Evolutionary conservation across 2,113 vertebrate species (phyloP).

Genomic region (Butorides virescens): DNA sequence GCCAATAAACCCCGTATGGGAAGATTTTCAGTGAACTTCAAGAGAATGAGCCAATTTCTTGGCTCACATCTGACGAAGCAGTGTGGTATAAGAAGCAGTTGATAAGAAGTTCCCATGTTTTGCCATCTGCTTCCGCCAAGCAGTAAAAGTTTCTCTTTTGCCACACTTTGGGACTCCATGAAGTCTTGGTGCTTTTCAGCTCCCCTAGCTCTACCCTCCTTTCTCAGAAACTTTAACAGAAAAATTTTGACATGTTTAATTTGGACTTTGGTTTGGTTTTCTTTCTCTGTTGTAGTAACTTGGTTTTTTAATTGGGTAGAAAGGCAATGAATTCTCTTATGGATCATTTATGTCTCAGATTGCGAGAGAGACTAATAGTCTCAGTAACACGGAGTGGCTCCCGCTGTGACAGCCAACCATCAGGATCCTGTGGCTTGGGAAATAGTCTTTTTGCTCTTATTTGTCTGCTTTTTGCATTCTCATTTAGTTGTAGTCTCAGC

Average conservation of each 20-base stretch:
- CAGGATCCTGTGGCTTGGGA: not conserved
- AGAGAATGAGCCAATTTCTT: not conserved
- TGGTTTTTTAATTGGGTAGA: not conserved
- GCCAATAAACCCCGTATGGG: slow-evolving; percentile 18
- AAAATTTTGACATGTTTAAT: not conserved
- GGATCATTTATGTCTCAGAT: slow-evolving; percentile 6
- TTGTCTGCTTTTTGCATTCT: not conserved
- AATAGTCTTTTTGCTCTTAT: not conserved
- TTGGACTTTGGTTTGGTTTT: not conserved
- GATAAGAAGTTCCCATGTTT: not conserved
- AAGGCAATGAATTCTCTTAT: not conserved
- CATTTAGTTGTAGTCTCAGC: not conserved
- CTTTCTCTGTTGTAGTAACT: not conserved
- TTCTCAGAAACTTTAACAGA: not conserved
- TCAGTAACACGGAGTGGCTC: not conserved
- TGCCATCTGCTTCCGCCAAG: not conserved
- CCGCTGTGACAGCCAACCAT: not conserved
- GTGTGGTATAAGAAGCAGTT: not conserved
- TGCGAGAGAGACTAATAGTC: not conserved
- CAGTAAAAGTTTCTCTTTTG: not conserved
- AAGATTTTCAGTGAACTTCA: slow-evolving; percentile 25
- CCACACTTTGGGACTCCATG: not conserved
- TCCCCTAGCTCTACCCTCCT: not conserved
- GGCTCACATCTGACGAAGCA: not conserved
- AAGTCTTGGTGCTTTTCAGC: not conserved